A percentile compares a stretch with the other conserved stretches of the same genome.
Conservation (phyloP, 1,140 invertebrate species). For the Monochamus saltuarius region DNA sequence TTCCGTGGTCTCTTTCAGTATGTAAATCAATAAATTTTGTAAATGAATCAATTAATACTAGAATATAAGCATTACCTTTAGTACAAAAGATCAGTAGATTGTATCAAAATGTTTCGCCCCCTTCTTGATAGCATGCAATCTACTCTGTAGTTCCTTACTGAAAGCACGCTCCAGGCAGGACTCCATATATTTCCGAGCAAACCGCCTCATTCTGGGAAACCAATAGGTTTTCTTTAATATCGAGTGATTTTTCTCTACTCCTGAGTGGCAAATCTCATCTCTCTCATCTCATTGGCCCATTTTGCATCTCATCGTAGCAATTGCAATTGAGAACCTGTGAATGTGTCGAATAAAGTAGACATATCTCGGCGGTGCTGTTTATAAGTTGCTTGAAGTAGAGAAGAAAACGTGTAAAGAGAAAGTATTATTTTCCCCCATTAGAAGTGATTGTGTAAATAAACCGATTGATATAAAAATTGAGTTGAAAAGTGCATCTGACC, state of each 20-base stretch:
- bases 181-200: neutral
- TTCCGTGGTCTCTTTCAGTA: conserved; percentile 34
- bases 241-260: conserved; percentile 39
- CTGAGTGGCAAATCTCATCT: conserved; percentile 45
- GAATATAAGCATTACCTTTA: conserved; percentile 37
- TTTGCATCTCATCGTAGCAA: no score
- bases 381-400: no score
- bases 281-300: no score
- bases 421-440: no score
- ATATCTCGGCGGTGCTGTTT: no score
- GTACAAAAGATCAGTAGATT: conserved; percentile 30
- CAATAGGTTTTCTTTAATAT: conserved; percentile 39
- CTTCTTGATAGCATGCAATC: conserved; percentile 6
- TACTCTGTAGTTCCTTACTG: conserved; percentile 9
- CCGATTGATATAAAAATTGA: no score
- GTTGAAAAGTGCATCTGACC: no score
- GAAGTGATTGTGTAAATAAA: no score
- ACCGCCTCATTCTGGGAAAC: conserved; percentile 37
- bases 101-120: conserved; percentile 32
- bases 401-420: no score
- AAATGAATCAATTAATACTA: conserved; percentile 49
- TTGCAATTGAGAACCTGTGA: no score
- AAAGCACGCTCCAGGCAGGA: conserved; percentile 15
- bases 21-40: conserved; percentile 40
- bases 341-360: no score